These are phyloP conservation scores for Camptogramma bilineatum DNA, from an alignment of 2,888 invertebrate species.

Conservation along the genomic window DNA sequence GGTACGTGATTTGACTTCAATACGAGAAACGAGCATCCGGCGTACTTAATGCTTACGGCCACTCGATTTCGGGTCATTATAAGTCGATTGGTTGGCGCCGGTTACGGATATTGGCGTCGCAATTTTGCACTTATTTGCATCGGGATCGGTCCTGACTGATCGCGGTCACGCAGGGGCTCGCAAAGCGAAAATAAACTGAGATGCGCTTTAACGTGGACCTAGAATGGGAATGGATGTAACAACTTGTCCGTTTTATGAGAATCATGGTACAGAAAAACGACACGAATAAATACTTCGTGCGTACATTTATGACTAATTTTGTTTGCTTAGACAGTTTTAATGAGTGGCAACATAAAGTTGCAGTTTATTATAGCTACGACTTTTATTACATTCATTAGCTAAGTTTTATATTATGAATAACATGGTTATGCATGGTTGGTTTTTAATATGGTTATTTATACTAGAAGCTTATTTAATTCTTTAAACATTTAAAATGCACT, in stretches of 20 bases:
- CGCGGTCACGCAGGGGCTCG: slow-evolving; percentile 70
- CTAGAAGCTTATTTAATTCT: too few species aligned
- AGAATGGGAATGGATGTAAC: slow-evolving; percentile 36
- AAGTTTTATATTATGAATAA: too few species aligned
- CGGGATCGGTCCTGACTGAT: slow-evolving; percentile 63
- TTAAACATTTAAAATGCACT: neutral
- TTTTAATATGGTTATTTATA: too few species aligned
- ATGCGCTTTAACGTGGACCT: slow-evolving; percentile 54
- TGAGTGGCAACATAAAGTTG: neutral
- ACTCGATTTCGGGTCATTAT: slow-evolving; percentile 70
- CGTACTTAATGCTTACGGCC: slow-evolving; percentile 60
- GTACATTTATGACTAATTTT: neutral
- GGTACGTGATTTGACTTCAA: slow-evolving; percentile 30
- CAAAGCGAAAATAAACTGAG: slow-evolving; percentile 71
- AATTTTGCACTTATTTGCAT: slow-evolving; percentile 79
- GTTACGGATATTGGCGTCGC: slow-evolving; percentile 71
- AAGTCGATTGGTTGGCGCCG: slow-evolving; percentile 68
- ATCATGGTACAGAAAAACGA: slow-evolving; percentile 7
- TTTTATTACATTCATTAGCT: too few species aligned
- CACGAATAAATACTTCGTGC: slow-evolving; percentile 8
- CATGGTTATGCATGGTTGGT: too few species aligned
- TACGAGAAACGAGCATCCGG: slow-evolving; percentile 46
- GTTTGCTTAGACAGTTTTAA: too few species aligned
- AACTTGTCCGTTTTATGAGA: slow-evolving; percentile 14
- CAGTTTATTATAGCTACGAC: neutral